phyloP scores from a whole-genome alignment of 1,140 invertebrate species.

The Hycleus phaleratus region DNA sequence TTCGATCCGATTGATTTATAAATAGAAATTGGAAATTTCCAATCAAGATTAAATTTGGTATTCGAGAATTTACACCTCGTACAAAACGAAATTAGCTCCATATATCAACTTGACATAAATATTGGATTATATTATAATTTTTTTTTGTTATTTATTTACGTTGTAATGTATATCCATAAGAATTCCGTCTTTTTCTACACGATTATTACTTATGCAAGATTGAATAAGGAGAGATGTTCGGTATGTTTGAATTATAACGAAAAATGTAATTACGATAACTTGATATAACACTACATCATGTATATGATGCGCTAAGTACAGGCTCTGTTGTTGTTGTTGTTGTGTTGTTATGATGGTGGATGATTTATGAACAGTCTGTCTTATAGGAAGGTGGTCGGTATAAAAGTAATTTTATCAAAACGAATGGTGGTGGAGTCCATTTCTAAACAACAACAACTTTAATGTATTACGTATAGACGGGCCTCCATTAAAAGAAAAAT shows the following conservation, averaged over 20 bases:
- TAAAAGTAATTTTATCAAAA: too few species aligned
- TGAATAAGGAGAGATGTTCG: background rate
- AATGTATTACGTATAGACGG: too few species aligned
- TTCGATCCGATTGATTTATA: too few species aligned
- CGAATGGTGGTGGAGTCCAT: too few species aligned
- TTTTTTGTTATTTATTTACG: background rate
- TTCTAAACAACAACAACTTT: too few species aligned
- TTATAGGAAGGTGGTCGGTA: too few species aligned
- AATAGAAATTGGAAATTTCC: too few species aligned
- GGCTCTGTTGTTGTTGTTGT: constrained; percentile 10
- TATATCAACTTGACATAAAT: constrained; percentile 2
- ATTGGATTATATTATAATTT: background rate
- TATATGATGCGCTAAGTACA: constrained; percentile 25
- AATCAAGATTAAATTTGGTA: constrained; percentile 3
- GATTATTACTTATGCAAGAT: too few species aligned
- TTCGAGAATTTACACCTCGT: constrained; percentile 23
- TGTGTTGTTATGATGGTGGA: constrained; percentile 20
- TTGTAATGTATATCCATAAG: too few species aligned
- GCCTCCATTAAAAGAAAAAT: too few species aligned
- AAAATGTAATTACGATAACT: constrained; percentile 21
- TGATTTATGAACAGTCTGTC: constrained; percentile 2
- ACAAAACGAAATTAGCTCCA: constrained; percentile 18
- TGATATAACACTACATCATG: constrained; percentile 27
- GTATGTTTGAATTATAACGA: constrained; percentile 8
- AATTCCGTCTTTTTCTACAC: background rate